Base-by-base conservation (phyloP, 2,797 vertebrate genomes). In the Xiphorhynchus erythropygius region DNA sequence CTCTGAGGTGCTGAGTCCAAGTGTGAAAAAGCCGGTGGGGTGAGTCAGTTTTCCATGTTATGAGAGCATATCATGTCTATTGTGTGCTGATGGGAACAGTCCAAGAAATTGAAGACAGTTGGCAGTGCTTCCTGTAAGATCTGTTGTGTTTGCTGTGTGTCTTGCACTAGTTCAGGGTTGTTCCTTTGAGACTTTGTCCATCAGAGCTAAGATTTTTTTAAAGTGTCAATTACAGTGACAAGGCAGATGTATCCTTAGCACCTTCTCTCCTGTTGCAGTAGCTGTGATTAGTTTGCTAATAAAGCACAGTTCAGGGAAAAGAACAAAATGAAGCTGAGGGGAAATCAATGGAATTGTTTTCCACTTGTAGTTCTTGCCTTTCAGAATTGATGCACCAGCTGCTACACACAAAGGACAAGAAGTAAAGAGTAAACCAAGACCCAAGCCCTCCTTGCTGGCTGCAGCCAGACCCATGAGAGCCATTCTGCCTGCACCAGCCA, bases 381-480 rank as follows among this genome's bases (percentile, higher is more conserved):
- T 75, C 90, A 98, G 98, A 88, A 70, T 74, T 89, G 98, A 98
- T 75, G 68, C 87, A 65, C 50, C 96, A 73, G 60, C 89, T 63
- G 37, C 95, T 91, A 28, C 93, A 9, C 93, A 97, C 53, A 98
- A 97, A 96, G 94, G 82, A 62, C 88, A 97, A 71, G 98, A 98
- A 89, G 75, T 95, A 53, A 98, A 97, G 93, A 96, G 95, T 81
- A 97, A 97, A 93, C 69, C 95, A 23, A 97, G 97, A 94, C 97
- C 98, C 39, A 98, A 98, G 62, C 93, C 97, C 46, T 97, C 97
- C 17, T 94, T 98, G 89, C 91, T 98, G 75, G 98, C 97, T 93
- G 98, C 98, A 91, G 98, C 98, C 88, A 98, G 98, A 84, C 98
- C 98, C 18, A 98, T 98, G 96, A 97, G 98, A 96, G 98, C 98